A percentile compares a stretch with the other conserved stretches of the same genome.
phyloP scores from a whole-genome alignment of 1,140 invertebrate genomes.

The Nebria ingens region DNA sequence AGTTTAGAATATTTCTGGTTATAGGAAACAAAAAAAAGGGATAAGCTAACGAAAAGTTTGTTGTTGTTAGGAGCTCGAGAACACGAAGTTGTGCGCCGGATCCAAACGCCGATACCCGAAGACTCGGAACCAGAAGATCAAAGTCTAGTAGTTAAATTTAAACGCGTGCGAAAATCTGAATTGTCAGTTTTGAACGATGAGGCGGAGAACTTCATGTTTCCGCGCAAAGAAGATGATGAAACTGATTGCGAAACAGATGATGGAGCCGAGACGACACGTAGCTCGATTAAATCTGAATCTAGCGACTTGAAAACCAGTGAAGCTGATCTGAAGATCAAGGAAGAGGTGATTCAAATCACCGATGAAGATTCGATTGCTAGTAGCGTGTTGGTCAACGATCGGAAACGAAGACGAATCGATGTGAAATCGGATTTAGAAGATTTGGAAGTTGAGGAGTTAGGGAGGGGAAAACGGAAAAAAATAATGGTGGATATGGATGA shows the following conservation, averaged over 20 bases:
- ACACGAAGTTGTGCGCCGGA: slow-evolving; percentile 24
- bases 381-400: background rate
- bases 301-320: slow-evolving; percentile 18
- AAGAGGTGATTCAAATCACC: background rate
- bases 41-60: slow-evolving; percentile 22
- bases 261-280: slow-evolving; percentile 17
- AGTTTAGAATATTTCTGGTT: slow-evolving; percentile 27
- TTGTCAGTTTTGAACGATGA: slow-evolving; percentile 64
- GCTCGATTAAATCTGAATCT: slow-evolving; percentile 14
- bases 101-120: slow-evolving; percentile 12
- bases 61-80: slow-evolving; percentile 21
- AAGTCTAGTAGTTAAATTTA: slow-evolving; percentile 60
- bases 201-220: slow-evolving; percentile 75
- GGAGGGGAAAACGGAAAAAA: slow-evolving; percentile 13
- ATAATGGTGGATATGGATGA: slow-evolving; percentile 25
- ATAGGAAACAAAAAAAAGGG: slow-evolving; percentile 29
- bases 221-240: slow-evolving; percentile 49
- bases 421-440: background rate
- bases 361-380: background rate
- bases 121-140: slow-evolving; percentile 21
- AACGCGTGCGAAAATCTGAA: slow-evolving; percentile 58
- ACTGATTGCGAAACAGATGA: slow-evolving; percentile 36
- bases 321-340: slow-evolving; percentile 3
- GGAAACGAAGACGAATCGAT: background rate
- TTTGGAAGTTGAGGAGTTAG: background rate